Base-by-base conservation (phyloP, 1,140 invertebrate species). In the Drosophila neocordata region DNA sequence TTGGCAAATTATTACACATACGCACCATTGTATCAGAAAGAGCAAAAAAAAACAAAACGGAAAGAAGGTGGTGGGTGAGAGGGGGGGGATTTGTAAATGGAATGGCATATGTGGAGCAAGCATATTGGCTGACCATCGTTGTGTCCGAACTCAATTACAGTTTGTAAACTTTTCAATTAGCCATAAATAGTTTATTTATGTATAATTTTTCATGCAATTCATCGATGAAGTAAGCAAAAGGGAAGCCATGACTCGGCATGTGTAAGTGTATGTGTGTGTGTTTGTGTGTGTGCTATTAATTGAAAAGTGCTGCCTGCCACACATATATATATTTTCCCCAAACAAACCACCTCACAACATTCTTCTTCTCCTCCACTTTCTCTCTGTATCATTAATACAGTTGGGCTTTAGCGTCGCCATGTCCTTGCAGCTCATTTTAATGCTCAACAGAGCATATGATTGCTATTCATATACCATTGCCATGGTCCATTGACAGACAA, bases 91-190 rank as follows among this genome's bases (percentile, higher is more conserved):
- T n/a, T n/a, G n/a, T n/a, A 20, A 11, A 2, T 3, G 9, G 9
- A 8, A 44, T 44, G 22, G 27, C 27, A 31, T 24, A 24, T 24
- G 22, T 24, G 22, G 22, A 31, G 79, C 69, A 78, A 55, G 35
- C 62, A 53, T 87, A 81, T 70, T 53, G 52, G 61, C 69, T 77
- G 24, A 65, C 63, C 64, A 68, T 71, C 56, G 73, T 69, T 58
- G 48, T 69, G 48, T 69, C 65, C 78, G 79, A 82, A 87, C 83
- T 87, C 83, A 87, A 87, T 87, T 87, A 87, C 83, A 87, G 83
- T 83, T 87, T 87, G 83, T 88, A 87, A 87, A 87, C 83, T 87
- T 87, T 87, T 87, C 83, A 87, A 87, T 87, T 87, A 87, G 75
- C 79, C 64, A 79, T 87, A 88, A 87, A 87, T 87, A 87, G 84